Percentiles rank a stretch among this genome's conserved stretches.
Evolutionary conservation across 2,113 vertebrate genomes (phyloP).

Genomic region (Gambusia holbrooki): DNA sequence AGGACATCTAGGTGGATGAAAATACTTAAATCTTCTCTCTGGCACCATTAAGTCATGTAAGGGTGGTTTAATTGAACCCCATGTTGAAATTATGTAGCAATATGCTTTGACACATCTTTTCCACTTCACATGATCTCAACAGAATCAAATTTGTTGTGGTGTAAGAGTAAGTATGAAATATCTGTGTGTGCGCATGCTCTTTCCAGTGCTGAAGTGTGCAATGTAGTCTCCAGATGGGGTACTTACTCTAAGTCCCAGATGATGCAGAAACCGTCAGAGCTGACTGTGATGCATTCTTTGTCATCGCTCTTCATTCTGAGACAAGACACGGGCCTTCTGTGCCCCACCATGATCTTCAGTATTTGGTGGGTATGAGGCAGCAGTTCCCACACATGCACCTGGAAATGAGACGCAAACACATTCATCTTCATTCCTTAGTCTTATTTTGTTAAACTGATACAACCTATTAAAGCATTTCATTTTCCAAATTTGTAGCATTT

Average conservation of each 20-base stretch:
- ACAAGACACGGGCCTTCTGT: conserved; percentile 81
- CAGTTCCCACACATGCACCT: conserved; percentile 87
- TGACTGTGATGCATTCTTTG: conserved; percentile 85
- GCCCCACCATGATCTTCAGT: conserved; percentile 82
- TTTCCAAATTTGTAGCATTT: too few species aligned
- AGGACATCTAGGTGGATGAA: too few species aligned
- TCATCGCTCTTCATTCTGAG: conserved; percentile 85
- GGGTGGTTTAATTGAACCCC: neutral
- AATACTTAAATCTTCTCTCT: neutral
- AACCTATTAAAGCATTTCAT: neutral
- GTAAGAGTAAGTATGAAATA: too few species aligned
- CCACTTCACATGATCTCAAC: neutral
- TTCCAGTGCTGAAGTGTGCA: neutral
- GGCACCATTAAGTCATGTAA: too few species aligned
- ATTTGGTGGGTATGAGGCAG: conserved; percentile 68
- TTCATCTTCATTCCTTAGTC: neutral
- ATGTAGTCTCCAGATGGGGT: neutral
- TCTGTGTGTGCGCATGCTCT: neutral
- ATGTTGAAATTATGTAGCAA: neutral
- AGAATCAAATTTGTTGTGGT: conserved; percentile 1
- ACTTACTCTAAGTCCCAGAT: conserved; percentile 92
- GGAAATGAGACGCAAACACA: neutral
- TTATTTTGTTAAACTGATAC: neutral
- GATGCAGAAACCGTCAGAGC: conserved; percentile 87
- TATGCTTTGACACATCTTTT: neutral